Evolutionary conservation across 2,113 vertebrate species (phyloP).

Genomic region (Rhizomys pruinosus): DNA sequence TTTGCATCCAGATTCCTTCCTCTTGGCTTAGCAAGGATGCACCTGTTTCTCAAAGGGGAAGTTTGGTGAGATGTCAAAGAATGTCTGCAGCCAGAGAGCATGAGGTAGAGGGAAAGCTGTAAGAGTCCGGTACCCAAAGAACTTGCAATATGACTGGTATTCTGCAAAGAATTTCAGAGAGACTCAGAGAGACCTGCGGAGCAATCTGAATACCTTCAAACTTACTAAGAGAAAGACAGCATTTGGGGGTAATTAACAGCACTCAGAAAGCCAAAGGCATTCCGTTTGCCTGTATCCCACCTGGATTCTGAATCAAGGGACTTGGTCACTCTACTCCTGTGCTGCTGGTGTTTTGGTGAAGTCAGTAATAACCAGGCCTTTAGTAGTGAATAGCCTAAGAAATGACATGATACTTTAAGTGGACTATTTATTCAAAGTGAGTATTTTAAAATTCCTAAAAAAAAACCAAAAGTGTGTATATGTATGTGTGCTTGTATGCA

Average conservation of each 20-base stretch:
- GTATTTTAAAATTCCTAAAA: no score
- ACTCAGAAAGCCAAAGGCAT: not conserved
- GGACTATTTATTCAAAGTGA: not conserved
- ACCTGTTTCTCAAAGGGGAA: not conserved
- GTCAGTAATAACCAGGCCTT: not conserved
- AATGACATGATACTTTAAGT: not conserved
- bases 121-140: not conserved
- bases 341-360: not conserved
- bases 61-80: no score
- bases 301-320: not conserved
- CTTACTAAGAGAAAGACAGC: not conserved
- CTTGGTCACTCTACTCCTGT: not conserved
- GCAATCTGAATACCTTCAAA: not conserved
- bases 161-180: not conserved
- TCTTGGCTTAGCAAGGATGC: rapidly evolving
- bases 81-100: rapidly evolving
- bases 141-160: rapidly evolving
- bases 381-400: no score
- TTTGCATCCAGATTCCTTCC: rapidly evolving
- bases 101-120: not conserved
- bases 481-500: not conserved
- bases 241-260: not conserved
- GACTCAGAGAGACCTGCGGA: no score
- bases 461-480: not conserved
- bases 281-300: no score